Evolutionary conservation across 1,140 invertebrate species (phyloP).

Genomic region (Panonychus citri): DNA sequence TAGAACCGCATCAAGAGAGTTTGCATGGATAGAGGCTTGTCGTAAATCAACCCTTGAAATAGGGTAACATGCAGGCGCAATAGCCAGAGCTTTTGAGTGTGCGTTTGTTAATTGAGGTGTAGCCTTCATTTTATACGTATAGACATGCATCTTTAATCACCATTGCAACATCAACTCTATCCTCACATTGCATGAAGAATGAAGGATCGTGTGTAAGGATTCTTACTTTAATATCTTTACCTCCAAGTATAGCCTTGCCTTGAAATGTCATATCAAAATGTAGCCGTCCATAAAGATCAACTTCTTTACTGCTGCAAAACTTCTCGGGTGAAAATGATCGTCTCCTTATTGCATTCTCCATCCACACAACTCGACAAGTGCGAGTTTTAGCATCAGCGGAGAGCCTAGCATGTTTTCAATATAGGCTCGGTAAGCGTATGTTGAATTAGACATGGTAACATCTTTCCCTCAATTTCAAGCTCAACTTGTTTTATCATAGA

Average conservation of each 20-base stretch:
- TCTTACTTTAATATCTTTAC: background rate
- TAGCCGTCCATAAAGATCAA: background rate
- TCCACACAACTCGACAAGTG: slow-evolving; percentile 8
- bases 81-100: slow-evolving; percentile 3
- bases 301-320: background rate
- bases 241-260: background rate
- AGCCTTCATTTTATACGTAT: background rate
- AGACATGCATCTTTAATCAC: slow-evolving; percentile 11
- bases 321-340: background rate
- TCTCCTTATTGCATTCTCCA: slow-evolving; percentile 7
- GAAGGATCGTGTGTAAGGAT: background rate
- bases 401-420: slow-evolving; percentile 24
- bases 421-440: slow-evolving; percentile 25
- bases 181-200: slow-evolving; percentile 15
- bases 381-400: slow-evolving; percentile 20
- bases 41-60: slow-evolving; percentile 10
- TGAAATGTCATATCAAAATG: background rate
- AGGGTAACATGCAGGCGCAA: slow-evolving; percentile 2
- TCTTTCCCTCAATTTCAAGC: slow-evolving; percentile 25
- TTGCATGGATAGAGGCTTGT: slow-evolving; percentile 8
- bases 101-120: slow-evolving; percentile 5
- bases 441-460: slow-evolving; percentile 21
- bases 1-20: slow-evolving; percentile 7
- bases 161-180: slow-evolving; percentile 14
- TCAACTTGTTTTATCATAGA: slow-evolving; percentile 23